Base-by-base conservation (phyloP, 2,888 invertebrate genomes). In the Hydriomena furcata region DNA sequence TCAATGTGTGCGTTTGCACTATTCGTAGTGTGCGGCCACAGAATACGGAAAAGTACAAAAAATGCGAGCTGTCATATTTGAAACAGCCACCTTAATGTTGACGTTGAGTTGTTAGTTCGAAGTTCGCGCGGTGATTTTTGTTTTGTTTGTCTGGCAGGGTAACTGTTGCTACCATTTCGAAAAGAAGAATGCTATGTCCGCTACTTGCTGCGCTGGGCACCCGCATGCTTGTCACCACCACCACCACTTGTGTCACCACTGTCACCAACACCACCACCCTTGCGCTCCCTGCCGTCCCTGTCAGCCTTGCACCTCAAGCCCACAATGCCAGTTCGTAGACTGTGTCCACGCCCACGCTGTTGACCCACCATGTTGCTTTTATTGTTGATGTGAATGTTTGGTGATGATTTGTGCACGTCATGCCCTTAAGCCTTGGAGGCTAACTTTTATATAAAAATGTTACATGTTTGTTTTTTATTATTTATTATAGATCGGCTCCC, bases 151-250 rank as follows among this genome's bases (percentile, higher is more conserved):
- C 61, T 45, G 44, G 47, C 79, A 86, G 86, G 84, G 82, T 58
- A 84, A 85, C 56, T 79, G 73, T 76, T 82, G 81, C 68, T 82
- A 61, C 63, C 80, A 82, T 66, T 79, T 75, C 51, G 83, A 84
- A 55, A 77, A 72, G 55, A 78, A 76, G 58, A 76, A 71, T 28
- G 61, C 51, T 7, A 17, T 20, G 10, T 46, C 46, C n/a, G 46
- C 68, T 7, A 45, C 32, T 2, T 53, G 47, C 43, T 50, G 53
- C 35, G n/a, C 25, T 21, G 10, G 31, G 21, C 27, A 44, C 17
- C 31, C 42, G 35, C 49, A 44, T 34, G n/a, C 36, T 12, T 51
- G 50, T 35, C 32, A 28, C 35, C 12, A 35, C 55, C 28, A 60
- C 59, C 48, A 4, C 17, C 50, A 52, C 3, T 55, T 64, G 23